These are phyloP conservation scores for Chalcis sispes DNA, from an alignment of 2,888 invertebrate genomes.

Conservation along the genomic window DNA sequence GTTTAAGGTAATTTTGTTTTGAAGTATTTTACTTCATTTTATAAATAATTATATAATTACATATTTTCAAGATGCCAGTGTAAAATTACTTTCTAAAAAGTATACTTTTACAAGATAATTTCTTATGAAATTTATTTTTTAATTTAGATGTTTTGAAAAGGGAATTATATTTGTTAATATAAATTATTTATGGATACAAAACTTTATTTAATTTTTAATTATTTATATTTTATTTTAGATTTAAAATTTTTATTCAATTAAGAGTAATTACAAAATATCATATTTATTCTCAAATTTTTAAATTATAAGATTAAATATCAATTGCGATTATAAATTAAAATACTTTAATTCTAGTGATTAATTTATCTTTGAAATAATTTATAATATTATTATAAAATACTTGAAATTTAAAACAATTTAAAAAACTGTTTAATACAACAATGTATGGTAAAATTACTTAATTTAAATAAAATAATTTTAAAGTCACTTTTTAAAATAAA, in stretches of 20 bases:
- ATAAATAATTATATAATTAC: neutral
- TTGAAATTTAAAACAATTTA: neutral
- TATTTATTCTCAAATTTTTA: no score
- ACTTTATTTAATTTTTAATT: no score
- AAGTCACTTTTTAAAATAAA: neutral
- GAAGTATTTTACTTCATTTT: slow-evolving; percentile 3
- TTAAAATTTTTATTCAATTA: no score
- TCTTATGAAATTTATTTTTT: neutral
- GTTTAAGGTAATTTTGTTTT: slow-evolving; percentile 85
- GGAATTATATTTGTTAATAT: no score
- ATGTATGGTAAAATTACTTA: slow-evolving; percentile 51
- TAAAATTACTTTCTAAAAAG: neutral
- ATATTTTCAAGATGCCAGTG: neutral
- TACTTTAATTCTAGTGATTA: no score
- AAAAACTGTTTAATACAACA: slow-evolving; percentile 27
- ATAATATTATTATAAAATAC: neutral
- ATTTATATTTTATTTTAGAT: no score
- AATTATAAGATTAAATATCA: no score
- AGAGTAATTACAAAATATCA: no score
- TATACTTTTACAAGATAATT: neutral
- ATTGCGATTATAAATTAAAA: no score
- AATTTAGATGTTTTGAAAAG: no score
- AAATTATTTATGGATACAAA: no score
- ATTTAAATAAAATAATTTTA: neutral
- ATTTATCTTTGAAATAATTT: neutral